These are phyloP conservation scores for Diprion similis DNA, from an alignment of 1,140 invertebrate genomes.

Conservation along the genomic window DNA sequence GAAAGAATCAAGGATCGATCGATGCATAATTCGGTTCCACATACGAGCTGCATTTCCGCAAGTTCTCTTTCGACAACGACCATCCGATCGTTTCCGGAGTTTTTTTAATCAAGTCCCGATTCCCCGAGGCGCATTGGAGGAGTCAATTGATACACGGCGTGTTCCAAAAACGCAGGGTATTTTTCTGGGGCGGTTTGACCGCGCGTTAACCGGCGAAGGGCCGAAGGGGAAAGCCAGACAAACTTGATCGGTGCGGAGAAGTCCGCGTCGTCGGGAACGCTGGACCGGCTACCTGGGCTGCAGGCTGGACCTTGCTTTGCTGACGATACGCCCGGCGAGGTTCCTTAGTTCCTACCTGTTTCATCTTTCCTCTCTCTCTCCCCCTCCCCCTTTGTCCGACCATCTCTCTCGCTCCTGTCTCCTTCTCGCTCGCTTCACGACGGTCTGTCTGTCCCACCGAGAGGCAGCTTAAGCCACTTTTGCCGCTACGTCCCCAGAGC, in stretches of 20 bases:
- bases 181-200: too few species aligned
- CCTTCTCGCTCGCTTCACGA: slow-evolving; percentile 15
- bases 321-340: not conserved
- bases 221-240: not conserved
- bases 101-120: too few species aligned
- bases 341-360: slow-evolving; percentile 7
- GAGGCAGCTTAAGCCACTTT: not conserved
- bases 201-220: not conserved
- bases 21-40: too few species aligned
- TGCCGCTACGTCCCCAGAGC: not conserved
- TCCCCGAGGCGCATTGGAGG: too few species aligned
- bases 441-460: slow-evolving; percentile 14
- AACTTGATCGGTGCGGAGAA: not conserved
- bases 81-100: too few species aligned
- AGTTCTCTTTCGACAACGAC: too few species aligned
- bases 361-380: slow-evolving; percentile 19
- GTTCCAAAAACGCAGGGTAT: too few species aligned
- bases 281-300: not conserved
- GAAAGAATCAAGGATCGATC: too few species aligned
- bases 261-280: not conserved
- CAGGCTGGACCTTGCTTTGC: not conserved
- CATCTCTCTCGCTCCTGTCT: slow-evolving; percentile 10
- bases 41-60: too few species aligned
- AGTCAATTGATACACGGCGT: too few species aligned
- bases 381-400: not conserved